phyloP scores from a whole-genome alignment of 2,888 invertebrate genomes.

The Aspidiotus destructor region DNA sequence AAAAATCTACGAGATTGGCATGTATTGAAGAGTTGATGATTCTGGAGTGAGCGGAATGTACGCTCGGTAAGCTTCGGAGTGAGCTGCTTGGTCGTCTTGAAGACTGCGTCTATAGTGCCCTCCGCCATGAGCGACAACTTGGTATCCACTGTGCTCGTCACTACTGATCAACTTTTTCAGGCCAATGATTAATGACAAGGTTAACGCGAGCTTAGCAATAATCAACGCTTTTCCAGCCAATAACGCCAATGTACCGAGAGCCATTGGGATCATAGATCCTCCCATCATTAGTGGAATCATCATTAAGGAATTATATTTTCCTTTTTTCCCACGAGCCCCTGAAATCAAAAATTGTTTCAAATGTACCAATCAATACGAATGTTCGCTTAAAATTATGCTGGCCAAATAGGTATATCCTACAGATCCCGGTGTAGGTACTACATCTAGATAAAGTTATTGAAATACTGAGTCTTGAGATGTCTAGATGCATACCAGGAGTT shows the following conservation, averaged over 20 bases:
- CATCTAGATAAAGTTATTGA: no score
- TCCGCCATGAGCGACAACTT: conserved; percentile 37
- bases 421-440: no score
- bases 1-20: no score
- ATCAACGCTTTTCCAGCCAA: conserved; percentile 77
- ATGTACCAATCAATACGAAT: no score
- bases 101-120: conserved; percentile 38
- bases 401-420: no score
- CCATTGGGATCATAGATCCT: conserved; percentile 70
- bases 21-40: conserved; percentile 15
- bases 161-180: conserved; percentile 64
- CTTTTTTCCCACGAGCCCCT: conserved; percentile 53
- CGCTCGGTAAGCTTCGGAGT: conserved; percentile 54
- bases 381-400: no score
- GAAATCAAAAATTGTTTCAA: conserved; percentile 22
- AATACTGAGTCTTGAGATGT: no score
- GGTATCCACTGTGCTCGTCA: conserved; percentile 43
- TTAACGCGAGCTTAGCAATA: conserved; percentile 71
- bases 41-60: conserved; percentile 43
- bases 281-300: conserved; percentile 70
- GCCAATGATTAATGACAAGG: conserved; percentile 72
- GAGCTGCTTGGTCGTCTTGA: conserved; percentile 36
- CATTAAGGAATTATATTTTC: conserved; percentile 62
- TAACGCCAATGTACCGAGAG: conserved; percentile 69
- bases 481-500: no score